phyloP scores from a whole-genome alignment of 2,888 invertebrate species.

The Julus scanicus region DNA sequence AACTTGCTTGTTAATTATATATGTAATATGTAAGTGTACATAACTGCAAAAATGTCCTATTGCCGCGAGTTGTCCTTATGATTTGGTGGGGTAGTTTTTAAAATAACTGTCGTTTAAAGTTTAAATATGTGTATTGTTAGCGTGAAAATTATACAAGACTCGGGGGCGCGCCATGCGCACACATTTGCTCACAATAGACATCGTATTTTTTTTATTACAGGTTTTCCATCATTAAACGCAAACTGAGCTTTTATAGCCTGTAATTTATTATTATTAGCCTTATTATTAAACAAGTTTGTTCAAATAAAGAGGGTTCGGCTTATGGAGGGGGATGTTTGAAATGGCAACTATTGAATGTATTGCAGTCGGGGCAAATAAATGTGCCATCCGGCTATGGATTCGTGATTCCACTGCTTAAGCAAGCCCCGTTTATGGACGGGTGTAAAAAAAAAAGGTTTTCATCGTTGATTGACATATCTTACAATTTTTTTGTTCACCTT shows the following conservation, averaged over 20 bases:
- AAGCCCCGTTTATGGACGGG: not conserved
- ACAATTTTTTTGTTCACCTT: not conserved
- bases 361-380: not conserved
- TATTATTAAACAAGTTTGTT: slow-evolving; percentile 39
- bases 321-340: not conserved
- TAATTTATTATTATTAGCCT: slow-evolving; percentile 42
- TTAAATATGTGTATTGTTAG: not conserved
- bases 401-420: not conserved
- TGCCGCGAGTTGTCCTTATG: not conserved
- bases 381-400: not conserved
- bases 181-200: slow-evolving; percentile 5
- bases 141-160: slow-evolving; percentile 15
- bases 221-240: slow-evolving; percentile 39
- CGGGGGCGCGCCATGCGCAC: not conserved
- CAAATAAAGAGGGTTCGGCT: not conserved
- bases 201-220: not conserved
- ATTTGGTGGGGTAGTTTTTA: not conserved
- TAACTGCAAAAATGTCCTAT: no score
- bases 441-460: not conserved
- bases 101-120: not conserved
- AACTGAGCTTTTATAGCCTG: slow-evolving; percentile 27
- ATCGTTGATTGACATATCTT: not conserved
- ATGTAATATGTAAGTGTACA: no score
- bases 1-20: no score
- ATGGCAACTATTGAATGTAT: not conserved